Evolutionary conservation across 1,140 invertebrate genomes (phyloP).

Genomic region (Chrysomallon squamiferum): DNA sequence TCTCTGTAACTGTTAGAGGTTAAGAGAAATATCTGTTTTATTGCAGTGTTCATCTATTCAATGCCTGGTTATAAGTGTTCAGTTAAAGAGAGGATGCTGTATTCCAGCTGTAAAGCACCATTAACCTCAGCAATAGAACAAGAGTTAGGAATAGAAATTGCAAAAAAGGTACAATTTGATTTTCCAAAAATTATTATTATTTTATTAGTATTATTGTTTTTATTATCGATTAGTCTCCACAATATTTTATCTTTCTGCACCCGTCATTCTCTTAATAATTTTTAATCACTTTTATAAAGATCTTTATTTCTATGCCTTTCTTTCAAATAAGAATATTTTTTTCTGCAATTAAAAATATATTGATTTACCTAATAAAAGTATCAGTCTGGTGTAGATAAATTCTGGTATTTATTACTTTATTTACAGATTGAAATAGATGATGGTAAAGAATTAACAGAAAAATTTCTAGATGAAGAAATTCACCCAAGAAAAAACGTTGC

Average conservation of each 20-base stretch:
- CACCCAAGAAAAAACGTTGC: constrained; percentile 92
- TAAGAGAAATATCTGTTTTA: constrained; percentile 26
- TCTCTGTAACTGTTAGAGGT: too few species aligned
- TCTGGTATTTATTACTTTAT: constrained; percentile 12
- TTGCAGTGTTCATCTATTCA: constrained; percentile 93
- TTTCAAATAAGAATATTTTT: too few species aligned
- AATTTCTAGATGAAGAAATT: constrained; percentile 89
- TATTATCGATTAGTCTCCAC: background rate
- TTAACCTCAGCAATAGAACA: constrained; percentile 77
- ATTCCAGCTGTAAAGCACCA: constrained; percentile 93
- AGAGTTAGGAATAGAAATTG: constrained; percentile 73
- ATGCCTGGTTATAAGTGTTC: constrained; percentile 94
- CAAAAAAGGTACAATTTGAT: constrained; percentile 79
- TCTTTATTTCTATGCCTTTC: background rate
- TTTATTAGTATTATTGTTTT: background rate
- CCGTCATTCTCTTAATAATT: background rate
- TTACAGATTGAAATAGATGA: constrained; percentile 90
- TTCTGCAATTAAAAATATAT: background rate
- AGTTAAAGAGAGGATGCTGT: constrained; percentile 97
- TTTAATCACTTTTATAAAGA: background rate
- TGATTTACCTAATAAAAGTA: background rate
- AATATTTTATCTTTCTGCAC: background rate
- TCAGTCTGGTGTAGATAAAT: too few species aligned
- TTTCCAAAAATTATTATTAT: background rate
- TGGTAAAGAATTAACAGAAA: constrained; percentile 86